These are phyloP conservation scores for Tamias sibiricus DNA, from an alignment of 2,113 vertebrate species.

Conservation along the genomic window DNA sequence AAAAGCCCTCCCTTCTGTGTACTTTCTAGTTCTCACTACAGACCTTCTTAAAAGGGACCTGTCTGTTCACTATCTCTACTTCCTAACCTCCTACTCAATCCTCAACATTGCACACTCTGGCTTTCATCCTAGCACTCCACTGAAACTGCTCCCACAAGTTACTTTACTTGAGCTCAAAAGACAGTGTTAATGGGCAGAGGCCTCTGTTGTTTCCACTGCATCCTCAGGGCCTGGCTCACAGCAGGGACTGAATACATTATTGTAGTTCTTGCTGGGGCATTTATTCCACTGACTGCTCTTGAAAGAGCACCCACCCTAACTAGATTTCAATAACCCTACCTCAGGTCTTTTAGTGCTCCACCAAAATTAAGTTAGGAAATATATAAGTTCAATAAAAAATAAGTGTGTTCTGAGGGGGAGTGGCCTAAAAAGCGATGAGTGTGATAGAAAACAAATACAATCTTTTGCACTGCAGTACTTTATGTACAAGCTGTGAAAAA, in stretches of 20 bases:
- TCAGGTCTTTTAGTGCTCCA: background rate
- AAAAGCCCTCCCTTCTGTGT: background rate
- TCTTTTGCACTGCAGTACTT: background rate
- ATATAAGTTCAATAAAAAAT: background rate
- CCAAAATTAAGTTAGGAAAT: constrained; percentile 53
- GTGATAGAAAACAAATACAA: background rate
- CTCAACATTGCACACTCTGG: constrained; percentile 25
- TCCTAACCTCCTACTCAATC: constrained; percentile 52
- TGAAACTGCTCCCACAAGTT: background rate
- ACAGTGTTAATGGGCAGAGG: background rate
- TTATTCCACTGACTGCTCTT: background rate
- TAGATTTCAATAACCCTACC: background rate
- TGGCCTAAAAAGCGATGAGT: background rate
- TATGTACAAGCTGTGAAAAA: background rate
- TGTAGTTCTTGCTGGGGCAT: background rate
- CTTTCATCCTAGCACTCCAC: background rate
- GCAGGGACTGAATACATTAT: background rate
- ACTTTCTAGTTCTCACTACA: background rate
- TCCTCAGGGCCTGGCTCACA: background rate
- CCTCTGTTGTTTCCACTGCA: background rate
- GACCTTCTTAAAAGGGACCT: constrained; percentile 38
- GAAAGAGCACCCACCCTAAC: background rate
- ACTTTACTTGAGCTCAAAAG: constrained; percentile 18
- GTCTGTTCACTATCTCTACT: background rate
- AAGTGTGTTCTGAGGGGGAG: background rate